A percentile compares a stretch with the other conserved stretches of the same genome.
Conservation (phyloP, 2,797 vertebrate species). For the Mormyrops boulengeri region DNA sequence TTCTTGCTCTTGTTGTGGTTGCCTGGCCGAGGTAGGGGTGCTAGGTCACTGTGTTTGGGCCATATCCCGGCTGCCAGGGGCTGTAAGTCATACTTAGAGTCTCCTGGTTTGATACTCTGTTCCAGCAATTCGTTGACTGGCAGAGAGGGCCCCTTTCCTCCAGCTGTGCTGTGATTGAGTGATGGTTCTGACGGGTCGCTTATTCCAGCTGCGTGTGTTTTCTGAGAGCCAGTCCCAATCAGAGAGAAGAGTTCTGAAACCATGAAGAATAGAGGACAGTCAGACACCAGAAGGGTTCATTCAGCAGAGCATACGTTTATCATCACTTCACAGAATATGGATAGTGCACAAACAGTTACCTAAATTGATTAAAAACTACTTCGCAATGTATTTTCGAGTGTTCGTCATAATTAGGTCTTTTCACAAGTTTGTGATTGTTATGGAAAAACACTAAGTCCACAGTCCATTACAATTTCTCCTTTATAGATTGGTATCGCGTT, state of each 20-base stretch:
- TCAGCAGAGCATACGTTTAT: not conserved
- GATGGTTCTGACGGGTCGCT: conserved; percentile 42
- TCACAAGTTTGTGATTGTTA: not conserved
- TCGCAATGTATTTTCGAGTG: not conserved
- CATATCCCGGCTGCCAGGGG: conserved; percentile 50
- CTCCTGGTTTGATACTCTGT: conserved; percentile 52
- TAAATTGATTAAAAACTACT: not conserved
- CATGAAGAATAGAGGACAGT: not conserved
- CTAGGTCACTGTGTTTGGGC: conserved; percentile 59
- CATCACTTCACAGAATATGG: not conserved
- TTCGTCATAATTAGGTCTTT: not conserved
- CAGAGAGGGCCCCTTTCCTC: conserved; percentile 55
- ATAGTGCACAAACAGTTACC: not conserved
- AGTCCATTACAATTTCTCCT: not conserved
- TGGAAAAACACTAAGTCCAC: not conserved
- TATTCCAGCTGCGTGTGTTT: conserved; percentile 33
- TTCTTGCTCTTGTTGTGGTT: conserved; percentile 63
- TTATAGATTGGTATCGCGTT: not conserved
- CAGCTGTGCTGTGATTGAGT: conserved; percentile 53
- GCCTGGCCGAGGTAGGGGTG: conserved; percentile 42
- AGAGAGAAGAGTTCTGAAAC: conserved; percentile 54
- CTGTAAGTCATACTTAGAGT: conserved; percentile 56
- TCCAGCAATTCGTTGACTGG: conserved; percentile 63
- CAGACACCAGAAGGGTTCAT: not conserved
- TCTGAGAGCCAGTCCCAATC: conserved; percentile 45